Evolutionary conservation across 2,113 vertebrate species (phyloP).

Genomic region (Xenopus laevis): DNA sequence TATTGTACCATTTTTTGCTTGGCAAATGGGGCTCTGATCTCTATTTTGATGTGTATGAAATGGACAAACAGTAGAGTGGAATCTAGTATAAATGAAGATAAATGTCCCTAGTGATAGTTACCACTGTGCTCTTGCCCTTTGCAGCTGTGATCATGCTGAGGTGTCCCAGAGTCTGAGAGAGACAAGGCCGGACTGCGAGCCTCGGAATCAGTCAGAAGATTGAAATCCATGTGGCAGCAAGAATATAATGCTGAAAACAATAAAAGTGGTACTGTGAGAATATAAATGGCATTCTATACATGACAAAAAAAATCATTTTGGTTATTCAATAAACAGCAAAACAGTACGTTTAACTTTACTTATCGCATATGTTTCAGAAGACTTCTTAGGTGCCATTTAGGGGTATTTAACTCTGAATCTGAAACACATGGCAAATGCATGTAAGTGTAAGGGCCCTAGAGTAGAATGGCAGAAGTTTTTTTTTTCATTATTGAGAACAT

Average conservation of each 20-base stretch:
- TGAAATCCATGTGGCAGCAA: conserved; percentile 85
- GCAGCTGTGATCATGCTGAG: conserved; percentile 87
- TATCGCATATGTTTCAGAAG: not conserved
- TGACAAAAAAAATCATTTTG: not conserved
- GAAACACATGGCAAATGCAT: no score
- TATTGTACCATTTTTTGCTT: no score
- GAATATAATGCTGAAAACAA: conserved; percentile 44
- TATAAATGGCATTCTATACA: not conserved
- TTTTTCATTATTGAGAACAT: no score
- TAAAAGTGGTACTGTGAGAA: conserved; percentile 10
- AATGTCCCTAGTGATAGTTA: conserved; percentile 60
- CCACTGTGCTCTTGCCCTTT: conserved; percentile 92
- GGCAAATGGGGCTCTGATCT: no score
- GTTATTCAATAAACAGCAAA: not conserved
- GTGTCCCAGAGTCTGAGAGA: conserved; percentile 90
- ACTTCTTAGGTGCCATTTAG: no score
- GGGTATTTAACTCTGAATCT: no score
- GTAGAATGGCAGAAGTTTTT: no score
- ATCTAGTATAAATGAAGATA: no score
- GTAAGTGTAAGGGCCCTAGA: no score
- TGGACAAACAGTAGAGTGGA: no score
- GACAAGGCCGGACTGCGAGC: conserved; percentile 92
- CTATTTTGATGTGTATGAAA: no score
- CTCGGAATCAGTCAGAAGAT: conserved; percentile 85
- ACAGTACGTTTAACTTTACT: not conserved